A percentile compares a stretch with the other conserved stretches of the same genome.
Evolutionary conservation across 1,140 invertebrate genomes (phyloP).

Genomic region (Neodiprion virginianus): DNA sequence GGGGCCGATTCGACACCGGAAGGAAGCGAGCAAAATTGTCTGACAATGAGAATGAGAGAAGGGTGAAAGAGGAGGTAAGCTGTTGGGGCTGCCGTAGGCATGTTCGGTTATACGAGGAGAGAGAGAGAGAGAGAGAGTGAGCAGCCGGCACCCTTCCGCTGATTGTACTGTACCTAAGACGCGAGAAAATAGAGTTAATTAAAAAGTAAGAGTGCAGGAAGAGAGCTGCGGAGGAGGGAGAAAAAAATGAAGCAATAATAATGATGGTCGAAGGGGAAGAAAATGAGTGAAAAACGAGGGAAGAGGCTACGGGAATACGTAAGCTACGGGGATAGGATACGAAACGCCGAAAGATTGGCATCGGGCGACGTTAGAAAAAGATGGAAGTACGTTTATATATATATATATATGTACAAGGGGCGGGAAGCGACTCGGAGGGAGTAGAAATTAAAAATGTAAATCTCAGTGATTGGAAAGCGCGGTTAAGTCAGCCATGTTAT

Average conservation of each 20-base stretch:
- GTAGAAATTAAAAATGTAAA: slow-evolving; percentile 54
- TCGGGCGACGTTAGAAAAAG: no score
- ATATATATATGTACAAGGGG: neutral
- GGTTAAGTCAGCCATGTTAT: neutral
- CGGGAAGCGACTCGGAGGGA: slow-evolving; percentile 21
- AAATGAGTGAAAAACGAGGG: neutral
- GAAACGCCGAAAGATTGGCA: neutral
- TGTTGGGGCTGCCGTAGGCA: slow-evolving; percentile 6
- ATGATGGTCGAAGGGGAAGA: neutral
- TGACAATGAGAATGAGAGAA: neutral
- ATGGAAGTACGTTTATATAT: no score
- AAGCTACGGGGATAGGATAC: neutral
- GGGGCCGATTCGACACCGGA: neutral
- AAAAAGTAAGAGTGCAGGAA: slow-evolving; percentile 31
- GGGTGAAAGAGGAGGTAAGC: no score
- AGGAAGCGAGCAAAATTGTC: neutral
- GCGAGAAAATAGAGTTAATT: slow-evolving; percentile 51
- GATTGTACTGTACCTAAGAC: slow-evolving; percentile 34
- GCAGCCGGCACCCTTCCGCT: slow-evolving; percentile 27
- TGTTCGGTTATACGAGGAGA: neutral
- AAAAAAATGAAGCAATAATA: no score
- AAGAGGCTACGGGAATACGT: neutral
- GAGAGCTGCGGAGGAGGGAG: slow-evolving; percentile 17
- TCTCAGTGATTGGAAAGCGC: slow-evolving; percentile 43
- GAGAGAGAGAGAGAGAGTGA: slow-evolving; percentile 9